Conservation (phyloP, 2,888 invertebrate genomes). For the Lepidocyrtinus sp. region DNA sequence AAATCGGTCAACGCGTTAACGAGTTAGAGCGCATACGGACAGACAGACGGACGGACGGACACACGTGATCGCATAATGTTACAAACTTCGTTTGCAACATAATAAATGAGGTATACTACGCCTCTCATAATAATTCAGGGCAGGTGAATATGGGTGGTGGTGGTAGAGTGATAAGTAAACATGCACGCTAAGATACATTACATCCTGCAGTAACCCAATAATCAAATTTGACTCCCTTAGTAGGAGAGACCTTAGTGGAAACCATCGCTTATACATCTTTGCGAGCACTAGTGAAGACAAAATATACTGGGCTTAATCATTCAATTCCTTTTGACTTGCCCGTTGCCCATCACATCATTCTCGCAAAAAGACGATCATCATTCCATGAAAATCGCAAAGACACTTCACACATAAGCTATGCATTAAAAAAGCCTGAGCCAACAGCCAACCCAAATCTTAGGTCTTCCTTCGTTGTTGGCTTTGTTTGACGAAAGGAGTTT, state of each 20-base stretch:
- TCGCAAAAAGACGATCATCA: not conserved
- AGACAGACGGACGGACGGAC: no score
- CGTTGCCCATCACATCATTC: not conserved
- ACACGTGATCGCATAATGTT: no score
- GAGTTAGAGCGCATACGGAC: no score
- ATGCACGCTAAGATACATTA: slow-evolving; percentile 1
- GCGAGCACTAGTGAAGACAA: not conserved
- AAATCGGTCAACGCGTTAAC: no score
- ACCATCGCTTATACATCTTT: not conserved
- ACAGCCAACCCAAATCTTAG: no score
- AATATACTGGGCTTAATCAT: not conserved
- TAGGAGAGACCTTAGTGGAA: slow-evolving; percentile 5
- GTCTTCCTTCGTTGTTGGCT: not conserved
- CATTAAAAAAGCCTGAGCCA: no score
- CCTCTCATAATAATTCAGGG: not conserved
- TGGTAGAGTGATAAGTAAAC: not conserved
- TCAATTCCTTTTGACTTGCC: not conserved
- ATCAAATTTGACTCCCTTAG: slow-evolving; percentile 15
- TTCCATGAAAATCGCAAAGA: not conserved
- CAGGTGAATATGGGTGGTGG: slow-evolving; percentile 11
- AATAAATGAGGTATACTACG: not conserved
- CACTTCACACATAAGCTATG: no score
- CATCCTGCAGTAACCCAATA: slow-evolving; percentile 6
- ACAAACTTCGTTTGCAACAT: not conserved
- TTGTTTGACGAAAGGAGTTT: no score